These are phyloP conservation scores for Gymnogyps californianus DNA, from an alignment of 2,113 vertebrate species.

Conservation along the genomic window DNA sequence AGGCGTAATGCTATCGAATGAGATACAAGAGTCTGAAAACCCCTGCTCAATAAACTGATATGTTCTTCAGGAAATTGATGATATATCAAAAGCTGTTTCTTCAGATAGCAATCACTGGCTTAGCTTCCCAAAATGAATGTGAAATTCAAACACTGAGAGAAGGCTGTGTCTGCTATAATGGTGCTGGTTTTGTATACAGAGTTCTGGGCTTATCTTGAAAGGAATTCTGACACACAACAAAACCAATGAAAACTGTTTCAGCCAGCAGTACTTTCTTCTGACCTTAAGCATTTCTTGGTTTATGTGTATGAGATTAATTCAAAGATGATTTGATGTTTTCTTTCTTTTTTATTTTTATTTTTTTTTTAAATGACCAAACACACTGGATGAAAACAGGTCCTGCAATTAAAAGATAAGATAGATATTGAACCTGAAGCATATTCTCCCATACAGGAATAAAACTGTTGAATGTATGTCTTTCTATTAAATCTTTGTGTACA, in stretches of 20 bases:
- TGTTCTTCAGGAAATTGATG: slow-evolving; percentile 58
- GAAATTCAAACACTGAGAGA: neutral
- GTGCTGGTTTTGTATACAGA: neutral
- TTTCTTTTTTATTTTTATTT: neutral
- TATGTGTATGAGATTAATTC: neutral
- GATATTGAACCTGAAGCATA: neutral
- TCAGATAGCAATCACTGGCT: slow-evolving; percentile 13
- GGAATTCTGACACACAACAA: neutral
- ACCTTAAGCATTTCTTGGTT: neutral
- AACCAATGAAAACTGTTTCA: neutral
- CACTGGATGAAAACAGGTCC: neutral
- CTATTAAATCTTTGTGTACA: neutral
- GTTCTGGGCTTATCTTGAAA: neutral
- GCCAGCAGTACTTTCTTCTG: neutral
- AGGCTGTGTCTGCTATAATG: neutral
- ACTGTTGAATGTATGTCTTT: neutral
- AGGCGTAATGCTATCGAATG: neutral
- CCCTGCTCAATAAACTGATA: slow-evolving; percentile 13
- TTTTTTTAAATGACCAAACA: neutral
- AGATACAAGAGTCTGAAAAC: slow-evolving; percentile 24
- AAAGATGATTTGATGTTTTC: neutral
- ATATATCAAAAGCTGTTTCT: slow-evolving; percentile 46
- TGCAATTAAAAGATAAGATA: slow-evolving; percentile 5
- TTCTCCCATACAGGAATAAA: neutral
- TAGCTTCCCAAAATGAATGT: slow-evolving; percentile 26